Evolutionary conservation across 1,140 invertebrate genomes (phyloP).

Genomic region (Drosophila pallidifrons): DNA sequence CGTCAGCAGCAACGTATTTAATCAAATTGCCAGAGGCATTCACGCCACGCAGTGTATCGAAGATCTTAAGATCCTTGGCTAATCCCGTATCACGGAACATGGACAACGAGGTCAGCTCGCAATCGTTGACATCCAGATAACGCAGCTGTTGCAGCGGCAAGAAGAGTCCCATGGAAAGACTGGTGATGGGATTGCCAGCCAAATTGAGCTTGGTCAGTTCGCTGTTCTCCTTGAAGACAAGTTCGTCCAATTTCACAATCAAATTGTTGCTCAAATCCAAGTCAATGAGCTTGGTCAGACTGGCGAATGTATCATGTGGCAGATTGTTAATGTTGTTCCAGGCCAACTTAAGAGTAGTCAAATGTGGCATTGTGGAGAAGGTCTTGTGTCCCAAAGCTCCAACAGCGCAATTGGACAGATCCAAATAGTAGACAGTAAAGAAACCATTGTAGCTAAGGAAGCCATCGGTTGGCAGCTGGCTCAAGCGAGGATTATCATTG

Average conservation of each 20-base stretch:
- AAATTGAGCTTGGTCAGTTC: slow-evolving; percentile 89
- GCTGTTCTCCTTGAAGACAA: slow-evolving; percentile 88
- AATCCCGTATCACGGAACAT: slow-evolving; percentile 87
- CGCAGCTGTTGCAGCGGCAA: slow-evolving; percentile 86
- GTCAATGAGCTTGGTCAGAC: slow-evolving; percentile 87
- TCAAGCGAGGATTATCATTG: slow-evolving; percentile 88
- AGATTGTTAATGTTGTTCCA: slow-evolving; percentile 87
- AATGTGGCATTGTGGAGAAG: slow-evolving; percentile 88
- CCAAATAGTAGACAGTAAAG: slow-evolving; percentile 89
- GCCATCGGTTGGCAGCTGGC: slow-evolving; percentile 87
- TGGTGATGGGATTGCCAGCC: slow-evolving; percentile 89
- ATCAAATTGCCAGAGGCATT: slow-evolving; percentile 87
- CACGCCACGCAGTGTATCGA: slow-evolving; percentile 86
- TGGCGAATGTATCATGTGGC: slow-evolving; percentile 77
- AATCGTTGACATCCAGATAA: slow-evolving; percentile 89
- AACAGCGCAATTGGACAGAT: slow-evolving; percentile 89
- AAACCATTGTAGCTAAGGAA: slow-evolving; percentile 86
- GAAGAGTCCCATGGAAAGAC: slow-evolving; percentile 89
- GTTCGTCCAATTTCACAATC: slow-evolving; percentile 86
- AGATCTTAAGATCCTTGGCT: slow-evolving; percentile 82
- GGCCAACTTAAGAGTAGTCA: slow-evolving; percentile 88
- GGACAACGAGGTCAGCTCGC: slow-evolving; percentile 86
- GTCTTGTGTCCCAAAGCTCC: slow-evolving; percentile 87
- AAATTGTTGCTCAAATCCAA: slow-evolving; percentile 90
- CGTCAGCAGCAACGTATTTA: slow-evolving; percentile 86